Evolutionary conservation across 2,113 vertebrate genomes (phyloP).

Genomic region (Rhineura floridana): DNA sequence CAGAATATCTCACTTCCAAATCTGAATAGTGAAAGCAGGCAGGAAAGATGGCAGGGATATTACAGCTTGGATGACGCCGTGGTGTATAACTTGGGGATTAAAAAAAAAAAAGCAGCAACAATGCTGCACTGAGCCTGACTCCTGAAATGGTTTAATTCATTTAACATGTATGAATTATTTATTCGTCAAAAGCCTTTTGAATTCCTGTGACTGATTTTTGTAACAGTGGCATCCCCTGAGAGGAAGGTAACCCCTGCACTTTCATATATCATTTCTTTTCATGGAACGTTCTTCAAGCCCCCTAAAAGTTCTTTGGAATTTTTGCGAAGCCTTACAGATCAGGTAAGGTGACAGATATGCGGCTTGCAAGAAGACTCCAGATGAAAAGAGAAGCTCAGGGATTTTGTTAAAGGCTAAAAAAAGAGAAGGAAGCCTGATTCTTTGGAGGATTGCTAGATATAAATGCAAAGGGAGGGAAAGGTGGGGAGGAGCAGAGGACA

Average conservation of each 20-base stretch:
- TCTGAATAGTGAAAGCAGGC: slow-evolving; percentile 46
- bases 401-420: slow-evolving; percentile 50
- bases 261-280: slow-evolving; percentile 44
- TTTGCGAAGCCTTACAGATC: slow-evolving; percentile 48
- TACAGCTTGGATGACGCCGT: background rate
- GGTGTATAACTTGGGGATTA: slow-evolving; percentile 20
- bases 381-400: slow-evolving; percentile 47
- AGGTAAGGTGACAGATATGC: slow-evolving; percentile 60
- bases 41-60: slow-evolving; percentile 46
- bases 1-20: slow-evolving; percentile 33
- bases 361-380: slow-evolving; percentile 26
- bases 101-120: background rate
- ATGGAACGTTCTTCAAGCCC: slow-evolving; percentile 45
- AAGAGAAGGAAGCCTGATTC: slow-evolving; percentile 42
- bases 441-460: slow-evolving; percentile 50
- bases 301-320: slow-evolving; percentile 48
- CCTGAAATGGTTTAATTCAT: slow-evolving; percentile 77
- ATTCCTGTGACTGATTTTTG: slow-evolving; percentile 79
- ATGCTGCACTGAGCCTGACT: slow-evolving; percentile 26
- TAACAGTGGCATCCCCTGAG: slow-evolving; percentile 53
- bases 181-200: slow-evolving; percentile 80
- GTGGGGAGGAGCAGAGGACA: slow-evolving; percentile 17
- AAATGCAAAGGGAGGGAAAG: slow-evolving; percentile 39
- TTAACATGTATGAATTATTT: slow-evolving; percentile 81
- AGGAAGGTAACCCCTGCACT: slow-evolving; percentile 58